phyloP scores from a whole-genome alignment of 2,888 invertebrate genomes.

The Cerastis leucographa region DNA sequence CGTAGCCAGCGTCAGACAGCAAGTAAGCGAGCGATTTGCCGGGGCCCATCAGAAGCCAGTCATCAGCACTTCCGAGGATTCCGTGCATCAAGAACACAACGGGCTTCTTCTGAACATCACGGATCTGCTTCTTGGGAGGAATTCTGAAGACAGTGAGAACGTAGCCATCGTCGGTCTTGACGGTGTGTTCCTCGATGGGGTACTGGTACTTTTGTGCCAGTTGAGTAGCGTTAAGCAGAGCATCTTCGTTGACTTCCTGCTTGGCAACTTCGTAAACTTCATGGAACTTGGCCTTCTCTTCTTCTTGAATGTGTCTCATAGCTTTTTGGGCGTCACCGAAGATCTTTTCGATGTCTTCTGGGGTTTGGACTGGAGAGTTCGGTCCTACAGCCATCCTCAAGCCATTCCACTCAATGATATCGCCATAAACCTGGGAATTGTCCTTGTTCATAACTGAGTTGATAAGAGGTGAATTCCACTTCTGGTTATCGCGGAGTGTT shows the following conservation, averaged over 20 bases:
- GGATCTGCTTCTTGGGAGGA: constrained; percentile 73
- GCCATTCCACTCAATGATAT: constrained; percentile 75
- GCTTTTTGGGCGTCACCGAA: constrained; percentile 80
- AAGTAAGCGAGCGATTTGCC: constrained; percentile 86
- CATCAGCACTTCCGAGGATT: constrained; percentile 92
- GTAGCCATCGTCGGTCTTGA: constrained; percentile 87
- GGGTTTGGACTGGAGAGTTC: constrained; percentile 64
- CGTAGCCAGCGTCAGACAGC: constrained; percentile 83
- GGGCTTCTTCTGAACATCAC: constrained; percentile 76
- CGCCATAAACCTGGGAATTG: constrained; percentile 57
- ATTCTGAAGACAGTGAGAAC: constrained; percentile 85
- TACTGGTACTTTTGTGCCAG: constrained; percentile 82
- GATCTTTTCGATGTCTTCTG: constrained; percentile 79
- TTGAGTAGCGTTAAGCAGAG: constrained; percentile 71
- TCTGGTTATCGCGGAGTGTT: constrained; percentile 33
- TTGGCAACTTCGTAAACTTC: constrained; percentile 70
- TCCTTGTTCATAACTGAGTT: constrained; percentile 67
- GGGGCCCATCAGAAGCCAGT: constrained; percentile 93
- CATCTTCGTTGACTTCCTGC: constrained; percentile 73
- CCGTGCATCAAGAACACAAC: constrained; percentile 92
- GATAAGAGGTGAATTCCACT: constrained; percentile 69
- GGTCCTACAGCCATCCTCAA: constrained; percentile 72
- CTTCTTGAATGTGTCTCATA: constrained; percentile 77
- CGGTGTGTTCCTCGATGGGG: constrained; percentile 80
- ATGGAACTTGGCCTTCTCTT: constrained; percentile 79